Evolutionary conservation across 2,113 vertebrate genomes (phyloP), one percentile per base, ranked within the genome.

Genomic region (Thunnus maccoyii): DNA sequence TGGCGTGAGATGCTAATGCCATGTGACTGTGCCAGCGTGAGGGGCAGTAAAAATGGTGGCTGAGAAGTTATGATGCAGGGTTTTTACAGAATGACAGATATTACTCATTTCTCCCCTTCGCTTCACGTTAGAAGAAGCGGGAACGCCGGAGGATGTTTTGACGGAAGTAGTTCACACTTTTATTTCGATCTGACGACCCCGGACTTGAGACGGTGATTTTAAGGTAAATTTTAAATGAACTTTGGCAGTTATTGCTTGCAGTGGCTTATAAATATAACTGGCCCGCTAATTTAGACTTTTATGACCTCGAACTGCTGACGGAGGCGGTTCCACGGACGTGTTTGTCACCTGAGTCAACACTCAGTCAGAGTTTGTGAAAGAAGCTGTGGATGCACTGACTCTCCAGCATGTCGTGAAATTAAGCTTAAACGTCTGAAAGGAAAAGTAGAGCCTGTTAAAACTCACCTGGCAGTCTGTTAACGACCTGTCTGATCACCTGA

Each of bases 101-200:
- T 90, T 72, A 86, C 76, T 92, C 83, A 85, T 82, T 86, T 75
- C 82, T 75, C 62, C 81, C 68, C 30, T 67, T 81, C 71, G 3
- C 61, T 68, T 72, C 73, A 71, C 25, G 67, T 68, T 57, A 79
- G 32, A 72, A 80, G 36, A 55, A 66, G 41, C 36, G 63, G 32
- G 41, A 63, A 27, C 72, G 51, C 46, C 3, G 3, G 13, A 47
- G 71, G 65, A 51, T 10, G 0, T 62, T 68, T 76, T 25, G 51
- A 36, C 60, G 56, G 41, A 52, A 16, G 17, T 56, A 54, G 17
- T 64, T 66, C 61, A 8, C 30, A 52, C 68, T 65, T 64, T 25
- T 18, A 25, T 30, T 65, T 68, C 46, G n/a, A 60, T 55, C 27
- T 70, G 6, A 32, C 6, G 32, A 32, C 22, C 22, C 32, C 32